phyloP scores from a whole-genome alignment of 2,888 invertebrate genomes.

The Lysandra bellargus region DNA sequence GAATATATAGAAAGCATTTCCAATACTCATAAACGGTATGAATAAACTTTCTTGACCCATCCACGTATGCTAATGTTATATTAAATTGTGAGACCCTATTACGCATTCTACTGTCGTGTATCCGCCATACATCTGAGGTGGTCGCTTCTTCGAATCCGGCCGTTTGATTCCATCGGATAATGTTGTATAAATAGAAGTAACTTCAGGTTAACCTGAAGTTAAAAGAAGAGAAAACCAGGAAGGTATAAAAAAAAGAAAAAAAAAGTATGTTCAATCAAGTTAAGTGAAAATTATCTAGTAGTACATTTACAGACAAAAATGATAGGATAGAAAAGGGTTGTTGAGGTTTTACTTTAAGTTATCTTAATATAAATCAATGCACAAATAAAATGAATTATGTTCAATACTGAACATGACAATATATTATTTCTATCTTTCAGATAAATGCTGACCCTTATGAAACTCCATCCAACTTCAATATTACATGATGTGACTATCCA shows the following conservation, averaged over 20 bases:
- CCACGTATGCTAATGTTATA: slow-evolving; percentile 75
- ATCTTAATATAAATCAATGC: too few species aligned
- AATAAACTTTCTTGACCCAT: slow-evolving; percentile 65
- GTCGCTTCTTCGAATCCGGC: slow-evolving; percentile 69
- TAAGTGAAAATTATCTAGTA: too few species aligned
- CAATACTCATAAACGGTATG: slow-evolving; percentile 33
- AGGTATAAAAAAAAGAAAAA: neutral
- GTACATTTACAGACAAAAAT: too few species aligned
- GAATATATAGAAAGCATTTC: slow-evolving; percentile 23
- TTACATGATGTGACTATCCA: neutral
- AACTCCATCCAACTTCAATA: neutral
- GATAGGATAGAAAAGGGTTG: too few species aligned
- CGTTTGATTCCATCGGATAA: slow-evolving; percentile 4
- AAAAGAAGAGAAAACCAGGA: slow-evolving; percentile 42
- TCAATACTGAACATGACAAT: neutral
- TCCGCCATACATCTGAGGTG: slow-evolving; percentile 77
- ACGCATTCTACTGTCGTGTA: slow-evolving; percentile 72
- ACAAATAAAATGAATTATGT: too few species aligned
- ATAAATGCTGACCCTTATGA: neutral
- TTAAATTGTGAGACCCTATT: slow-evolving; percentile 79
- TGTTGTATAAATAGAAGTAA: slow-evolving; percentile 14
- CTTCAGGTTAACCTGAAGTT: slow-evolving; percentile 76
- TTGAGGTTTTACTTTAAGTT: too few species aligned
- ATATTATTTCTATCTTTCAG: neutral
- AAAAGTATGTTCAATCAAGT: neutral